Conservation (phyloP, 2,797 vertebrate genomes). For the Lagorchestes hirsutus region DNA sequence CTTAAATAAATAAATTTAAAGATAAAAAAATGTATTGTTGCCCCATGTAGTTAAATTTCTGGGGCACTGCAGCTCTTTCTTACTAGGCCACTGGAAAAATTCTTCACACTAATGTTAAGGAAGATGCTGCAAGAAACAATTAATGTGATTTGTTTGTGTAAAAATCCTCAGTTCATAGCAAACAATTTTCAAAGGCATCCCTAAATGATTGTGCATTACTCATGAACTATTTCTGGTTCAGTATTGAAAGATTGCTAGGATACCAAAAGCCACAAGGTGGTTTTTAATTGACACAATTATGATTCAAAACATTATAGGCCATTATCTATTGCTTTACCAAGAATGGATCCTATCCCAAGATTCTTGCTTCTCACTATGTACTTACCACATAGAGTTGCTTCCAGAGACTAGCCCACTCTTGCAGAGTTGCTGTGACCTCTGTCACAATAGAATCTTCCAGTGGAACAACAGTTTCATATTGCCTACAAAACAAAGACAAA, state of each 20-base stretch:
- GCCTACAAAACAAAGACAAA: conserved; percentile 85
- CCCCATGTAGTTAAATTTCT: neutral
- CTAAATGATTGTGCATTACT: neutral
- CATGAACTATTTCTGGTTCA: neutral
- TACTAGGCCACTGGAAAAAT: neutral
- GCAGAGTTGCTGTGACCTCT: conserved; percentile 94
- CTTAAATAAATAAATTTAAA: too few relatives aligned
- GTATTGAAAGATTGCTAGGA: neutral
- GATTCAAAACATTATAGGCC: conserved; percentile 3
- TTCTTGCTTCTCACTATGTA: conserved; percentile 53
- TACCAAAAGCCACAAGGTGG: neutral
- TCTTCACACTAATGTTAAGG: neutral
- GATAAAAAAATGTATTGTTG: too few relatives aligned
- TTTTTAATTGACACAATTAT: conserved; percentile 21
- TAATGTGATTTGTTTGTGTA: neutral
- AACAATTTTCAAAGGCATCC: neutral
- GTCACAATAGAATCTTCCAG: conserved; percentile 95
- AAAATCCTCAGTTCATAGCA: neutral
- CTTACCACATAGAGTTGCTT: conserved; percentile 98
- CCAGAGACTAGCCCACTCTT: conserved; percentile 97
- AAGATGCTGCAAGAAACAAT: neutral
- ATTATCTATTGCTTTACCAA: neutral
- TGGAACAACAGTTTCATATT: conserved; percentile 94
- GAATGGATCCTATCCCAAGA: neutral
- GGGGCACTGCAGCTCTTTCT: neutral